These are phyloP conservation scores for Sitobion miscanthi DNA, from an alignment of 1,140 invertebrate species.

Conservation along the genomic window DNA sequence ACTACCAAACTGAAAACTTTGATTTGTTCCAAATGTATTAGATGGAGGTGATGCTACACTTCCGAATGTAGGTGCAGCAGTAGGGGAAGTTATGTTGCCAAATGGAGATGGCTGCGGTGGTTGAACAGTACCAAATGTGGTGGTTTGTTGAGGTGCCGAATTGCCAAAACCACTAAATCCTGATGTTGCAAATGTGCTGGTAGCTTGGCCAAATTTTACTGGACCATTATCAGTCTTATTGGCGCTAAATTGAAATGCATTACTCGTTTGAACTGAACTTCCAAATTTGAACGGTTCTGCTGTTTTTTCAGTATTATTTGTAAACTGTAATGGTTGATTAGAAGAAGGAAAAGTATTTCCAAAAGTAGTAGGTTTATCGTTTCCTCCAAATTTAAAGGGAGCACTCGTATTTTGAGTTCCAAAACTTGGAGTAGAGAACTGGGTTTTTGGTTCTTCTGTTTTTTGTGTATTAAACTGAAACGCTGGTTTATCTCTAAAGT, in stretches of 20 bases:
- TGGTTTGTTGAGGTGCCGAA: constrained; percentile 11
- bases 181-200: not conserved
- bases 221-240: not conserved
- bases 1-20: constrained; percentile 38
- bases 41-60: not conserved
- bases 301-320: constrained; percentile 21
- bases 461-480: constrained; percentile 30
- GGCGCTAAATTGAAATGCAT: not conserved
- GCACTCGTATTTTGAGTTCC: constrained; percentile 34
- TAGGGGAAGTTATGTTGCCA: not conserved
- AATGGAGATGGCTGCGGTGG: not conserved
- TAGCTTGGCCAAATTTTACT: constrained; percentile 31
- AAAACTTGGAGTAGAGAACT: constrained; percentile 7
- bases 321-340: constrained; percentile 20
- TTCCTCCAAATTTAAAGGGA: constrained; percentile 35
- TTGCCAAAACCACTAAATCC: constrained; percentile 8
- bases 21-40: constrained; percentile 35
- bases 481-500: not conserved
- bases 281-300: constrained; percentile 39
- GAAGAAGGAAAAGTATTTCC: constrained; percentile 16
- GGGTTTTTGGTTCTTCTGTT: constrained; percentile 29
- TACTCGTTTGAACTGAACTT: not conserved
- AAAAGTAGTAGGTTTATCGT: constrained; percentile 19
- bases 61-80: not conserved
- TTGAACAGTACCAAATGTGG: not conserved